Base-by-base conservation (phyloP, 2,797 vertebrate genomes). In the Falco rusticolus region DNA sequence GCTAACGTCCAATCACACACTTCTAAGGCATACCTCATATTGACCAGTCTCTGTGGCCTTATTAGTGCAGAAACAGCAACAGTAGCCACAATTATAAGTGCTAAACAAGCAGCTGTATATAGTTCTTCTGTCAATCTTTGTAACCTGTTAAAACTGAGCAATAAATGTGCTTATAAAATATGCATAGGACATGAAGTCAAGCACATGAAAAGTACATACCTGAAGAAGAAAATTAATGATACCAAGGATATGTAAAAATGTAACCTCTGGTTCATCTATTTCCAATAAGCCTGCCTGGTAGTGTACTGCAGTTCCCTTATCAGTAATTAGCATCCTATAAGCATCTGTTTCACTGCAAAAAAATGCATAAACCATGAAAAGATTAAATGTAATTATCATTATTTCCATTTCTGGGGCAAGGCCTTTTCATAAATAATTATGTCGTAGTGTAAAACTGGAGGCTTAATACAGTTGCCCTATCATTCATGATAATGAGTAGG, bases 391-490 rank as follows among this genome's bases (percentile, higher is more conserved):
- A 97, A 98, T 98, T 97, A 97, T 95, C 96, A 96, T 97, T 95
- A 98, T 98, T 98, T 98, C 85, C 53, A 97, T 97, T 97, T 97
- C 97, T 97, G 47, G 94, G 90, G 85, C 94, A 97, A 97, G 87
- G 79, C 94, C 96, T 97, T 97, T 97, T 98, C 97, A 97, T 97
- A 97, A 98, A 97, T 97, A 97, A 98, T 98, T 97, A 98, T 76
- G 90, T 96, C 24, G 12, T 80, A 88, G 74, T 88, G 61, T 87
- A 97, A 97, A 98, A 97, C 69, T 96, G 90, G 45, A 96, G 82
- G 82, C 93, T 97, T 96, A 94, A 87, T 94, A 78, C 70, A 80
- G 39, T 94, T 90, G 90, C 72, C 76, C 89, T 96, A 95, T 95
- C 96, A 92, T 96, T 97, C 97, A 96, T 95, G 96, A 97, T 97